Conservation (phyloP, 2,113 vertebrate genomes). For the Burhinus bistriatus region DNA sequence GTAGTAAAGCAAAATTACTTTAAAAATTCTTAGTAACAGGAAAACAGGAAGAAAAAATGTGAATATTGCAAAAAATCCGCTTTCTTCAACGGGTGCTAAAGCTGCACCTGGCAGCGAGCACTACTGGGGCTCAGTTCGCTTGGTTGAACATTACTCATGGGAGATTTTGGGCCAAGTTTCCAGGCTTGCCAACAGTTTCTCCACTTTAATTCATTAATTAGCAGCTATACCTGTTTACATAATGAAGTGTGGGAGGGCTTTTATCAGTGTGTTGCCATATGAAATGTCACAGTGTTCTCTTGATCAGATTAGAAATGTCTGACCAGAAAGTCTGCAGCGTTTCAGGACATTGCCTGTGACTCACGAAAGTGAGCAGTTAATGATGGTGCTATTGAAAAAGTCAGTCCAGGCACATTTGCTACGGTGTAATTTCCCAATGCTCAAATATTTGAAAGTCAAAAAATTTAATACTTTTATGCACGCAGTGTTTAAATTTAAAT, state of each 20-base stretch:
- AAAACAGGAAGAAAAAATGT: neutral
- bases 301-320: neutral
- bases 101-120: neutral
- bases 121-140: neutral
- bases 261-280: neutral
- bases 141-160: neutral
- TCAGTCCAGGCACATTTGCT: neutral
- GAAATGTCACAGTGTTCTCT: neutral
- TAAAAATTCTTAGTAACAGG: neutral
- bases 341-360: neutral
- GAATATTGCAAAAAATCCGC: neutral
- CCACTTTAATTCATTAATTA: constrained; percentile 5
- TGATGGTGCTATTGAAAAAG: neutral
- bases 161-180: constrained; percentile 17
- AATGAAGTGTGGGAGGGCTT: neutral
- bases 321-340: neutral
- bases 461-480: neutral
- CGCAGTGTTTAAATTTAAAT: neutral
- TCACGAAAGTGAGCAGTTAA: neutral
- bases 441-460: constrained; percentile 39
- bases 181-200: neutral
- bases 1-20: neutral
- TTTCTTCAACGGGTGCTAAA: neutral
- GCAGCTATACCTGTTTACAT: constrained; percentile 11
- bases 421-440: neutral